phyloP scores from a whole-genome alignment of 2,113 vertebrate genomes.

The Cranoglanis bouderius region DNA sequence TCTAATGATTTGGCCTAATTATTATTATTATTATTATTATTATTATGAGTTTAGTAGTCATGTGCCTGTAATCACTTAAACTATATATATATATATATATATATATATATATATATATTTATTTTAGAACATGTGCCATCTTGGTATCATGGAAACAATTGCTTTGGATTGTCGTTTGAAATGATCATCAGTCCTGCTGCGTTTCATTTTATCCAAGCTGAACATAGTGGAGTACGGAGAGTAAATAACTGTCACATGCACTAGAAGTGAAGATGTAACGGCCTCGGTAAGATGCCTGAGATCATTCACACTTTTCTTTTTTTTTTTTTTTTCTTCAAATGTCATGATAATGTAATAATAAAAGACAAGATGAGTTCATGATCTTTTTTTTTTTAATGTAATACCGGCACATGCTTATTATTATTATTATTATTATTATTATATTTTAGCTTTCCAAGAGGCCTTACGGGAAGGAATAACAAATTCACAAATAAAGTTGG shows the following conservation, averaged over 20 bases:
- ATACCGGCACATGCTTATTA: not conserved
- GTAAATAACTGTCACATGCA: conserved; percentile 21
- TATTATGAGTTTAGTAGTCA: not conserved
- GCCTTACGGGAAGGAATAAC: not conserved
- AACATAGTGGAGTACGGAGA: not conserved
- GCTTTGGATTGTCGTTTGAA: not conserved
- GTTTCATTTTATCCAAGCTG: not conserved
- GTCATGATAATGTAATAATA: not conserved
- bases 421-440: not conserved
- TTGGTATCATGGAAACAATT: not conserved
- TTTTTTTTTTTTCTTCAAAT: not conserved
- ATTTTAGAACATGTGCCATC: not conserved
- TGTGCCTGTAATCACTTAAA: not conserved
- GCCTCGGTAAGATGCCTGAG: too few species aligned
- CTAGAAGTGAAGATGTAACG: not conserved
- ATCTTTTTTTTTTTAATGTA: not conserved
- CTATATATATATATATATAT: too few species aligned
- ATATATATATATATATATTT: too few species aligned
- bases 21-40: conserved; percentile 13
- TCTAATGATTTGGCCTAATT: not conserved
- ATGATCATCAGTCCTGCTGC: not conserved
- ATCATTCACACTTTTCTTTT: not conserved
- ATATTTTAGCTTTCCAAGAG: not conserved
- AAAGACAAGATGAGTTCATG: not conserved
- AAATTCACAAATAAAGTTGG: not conserved